phyloP scores from a whole-genome alignment of 2,797 vertebrate genomes.

The Rhodeus uyekii region DNA sequence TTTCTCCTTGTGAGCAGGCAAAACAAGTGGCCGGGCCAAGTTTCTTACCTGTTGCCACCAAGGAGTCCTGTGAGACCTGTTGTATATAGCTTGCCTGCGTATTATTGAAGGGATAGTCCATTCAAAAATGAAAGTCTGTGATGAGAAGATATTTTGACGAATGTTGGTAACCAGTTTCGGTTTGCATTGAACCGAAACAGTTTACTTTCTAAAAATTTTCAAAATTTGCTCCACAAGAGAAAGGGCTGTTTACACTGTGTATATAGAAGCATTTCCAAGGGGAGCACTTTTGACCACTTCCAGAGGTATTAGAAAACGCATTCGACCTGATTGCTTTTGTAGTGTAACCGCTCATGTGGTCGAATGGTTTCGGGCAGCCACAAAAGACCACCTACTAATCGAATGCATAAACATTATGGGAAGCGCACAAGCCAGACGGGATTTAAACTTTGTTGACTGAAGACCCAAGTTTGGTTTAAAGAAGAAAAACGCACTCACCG shows the following conservation, averaged over 20 bases:
- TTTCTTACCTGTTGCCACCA: slow-evolving; percentile 40
- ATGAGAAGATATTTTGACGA: not conserved
- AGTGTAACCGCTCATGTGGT: too few relatives aligned
- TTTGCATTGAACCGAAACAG: too few relatives aligned
- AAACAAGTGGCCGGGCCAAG: slow-evolving; percentile 20
- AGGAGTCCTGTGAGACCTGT: not conserved
- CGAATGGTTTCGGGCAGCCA: too few relatives aligned
- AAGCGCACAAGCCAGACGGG: not conserved
- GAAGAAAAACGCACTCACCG: not conserved
- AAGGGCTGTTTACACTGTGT: not conserved
- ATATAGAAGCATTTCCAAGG: not conserved
- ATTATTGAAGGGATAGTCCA: not conserved
- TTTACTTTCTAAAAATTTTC: too few relatives aligned
- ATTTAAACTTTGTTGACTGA: not conserved
- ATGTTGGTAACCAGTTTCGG: not conserved
- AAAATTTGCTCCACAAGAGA: too few relatives aligned
- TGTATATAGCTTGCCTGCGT: not conserved
- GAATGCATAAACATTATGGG: not conserved
- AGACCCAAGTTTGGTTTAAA: not conserved
- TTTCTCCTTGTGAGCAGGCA: slow-evolving; percentile 37
- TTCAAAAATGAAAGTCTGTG: not conserved
- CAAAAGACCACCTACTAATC: not conserved
- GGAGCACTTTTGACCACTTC: not conserved
- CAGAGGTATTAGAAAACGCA: not conserved
- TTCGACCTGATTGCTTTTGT: not conserved